phyloP scores from a whole-genome alignment of 2,888 invertebrate species.

The Nemoura dubitans region DNA sequence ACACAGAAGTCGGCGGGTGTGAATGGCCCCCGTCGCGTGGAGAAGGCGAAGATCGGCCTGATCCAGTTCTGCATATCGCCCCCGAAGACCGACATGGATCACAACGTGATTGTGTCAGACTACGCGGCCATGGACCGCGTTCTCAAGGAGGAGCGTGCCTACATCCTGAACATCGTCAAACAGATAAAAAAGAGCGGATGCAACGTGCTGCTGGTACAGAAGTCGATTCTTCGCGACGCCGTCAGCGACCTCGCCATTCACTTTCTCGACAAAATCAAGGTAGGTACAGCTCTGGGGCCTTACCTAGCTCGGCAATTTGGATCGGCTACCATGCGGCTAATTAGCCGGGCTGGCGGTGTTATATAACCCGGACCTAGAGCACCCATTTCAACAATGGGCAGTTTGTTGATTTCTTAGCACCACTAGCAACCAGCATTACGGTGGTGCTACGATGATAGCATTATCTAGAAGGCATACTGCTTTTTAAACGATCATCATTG shows the following conservation, averaged over 20 bases:
- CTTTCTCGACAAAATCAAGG: slow-evolving; percentile 97
- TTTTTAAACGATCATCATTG: too few species aligned
- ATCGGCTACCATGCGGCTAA: too few species aligned
- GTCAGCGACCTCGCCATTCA: slow-evolving; percentile 96
- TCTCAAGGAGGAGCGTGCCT: slow-evolving; percentile 94
- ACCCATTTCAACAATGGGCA: too few species aligned
- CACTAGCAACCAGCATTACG: too few species aligned
- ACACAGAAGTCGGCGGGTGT: slow-evolving; percentile 88
- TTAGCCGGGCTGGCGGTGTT: too few species aligned
- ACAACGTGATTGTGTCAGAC: slow-evolving; percentile 95
- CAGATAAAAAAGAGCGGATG: slow-evolving; percentile 99
- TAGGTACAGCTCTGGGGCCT: too few species aligned
- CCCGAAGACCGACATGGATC: slow-evolving; percentile 99
- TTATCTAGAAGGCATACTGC: too few species aligned
- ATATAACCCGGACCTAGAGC: too few species aligned
- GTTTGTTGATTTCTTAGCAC: too few species aligned
- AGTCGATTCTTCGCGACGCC: slow-evolving; percentile 88
- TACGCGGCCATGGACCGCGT: slow-evolving; percentile 99
- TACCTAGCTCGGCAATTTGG: too few species aligned
- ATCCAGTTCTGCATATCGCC: slow-evolving; percentile 99
- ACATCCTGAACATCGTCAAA: slow-evolving; percentile 98
- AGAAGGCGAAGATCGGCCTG: slow-evolving; percentile 97
- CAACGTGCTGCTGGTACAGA: slow-evolving; percentile 93
- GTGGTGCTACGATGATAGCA: too few species aligned
- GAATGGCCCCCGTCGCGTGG: slow-evolving; percentile 91